phyloP scores from a whole-genome alignment of 2,888 invertebrate genomes.

The Zeuzera pyrina region DNA sequence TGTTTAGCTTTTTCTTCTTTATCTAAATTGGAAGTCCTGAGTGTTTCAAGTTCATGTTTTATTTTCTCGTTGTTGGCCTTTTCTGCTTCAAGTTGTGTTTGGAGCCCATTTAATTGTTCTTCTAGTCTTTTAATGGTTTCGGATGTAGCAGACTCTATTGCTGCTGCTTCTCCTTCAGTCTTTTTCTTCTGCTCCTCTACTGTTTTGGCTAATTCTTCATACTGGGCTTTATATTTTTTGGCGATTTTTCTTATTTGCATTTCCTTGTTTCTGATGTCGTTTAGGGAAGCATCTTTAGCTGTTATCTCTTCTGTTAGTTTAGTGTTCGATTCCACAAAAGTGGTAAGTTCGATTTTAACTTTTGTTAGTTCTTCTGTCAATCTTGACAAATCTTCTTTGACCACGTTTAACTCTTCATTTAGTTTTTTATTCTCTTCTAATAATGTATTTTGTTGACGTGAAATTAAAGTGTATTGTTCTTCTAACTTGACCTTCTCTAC shows the following conservation, averaged over 20 bases:
- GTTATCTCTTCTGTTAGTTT: constrained; percentile 77
- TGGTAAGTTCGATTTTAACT: constrained; percentile 71
- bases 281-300: constrained; percentile 77
- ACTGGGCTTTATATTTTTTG: constrained; percentile 92
- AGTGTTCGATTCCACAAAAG: constrained; percentile 74
- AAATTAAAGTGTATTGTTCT: constrained; percentile 75
- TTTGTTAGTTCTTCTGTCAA: constrained; percentile 77
- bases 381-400: constrained; percentile 73
- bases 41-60: constrained; percentile 76
- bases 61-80: constrained; percentile 76
- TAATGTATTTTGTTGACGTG: constrained; percentile 71
- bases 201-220: constrained; percentile 81
- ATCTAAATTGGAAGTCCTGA: constrained; percentile 69
- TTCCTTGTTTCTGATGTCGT: constrained; percentile 80
- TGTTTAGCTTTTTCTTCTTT: constrained; percentile 78
- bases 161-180: constrained; percentile 68
- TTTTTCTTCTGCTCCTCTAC: constrained; percentile 76
- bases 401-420: constrained; percentile 73
- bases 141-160: constrained; percentile 50
- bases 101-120: constrained; percentile 57
- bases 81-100: constrained; percentile 52
- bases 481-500: constrained; percentile 79
- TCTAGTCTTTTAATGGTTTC: constrained; percentile 68
- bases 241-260: constrained; percentile 89
- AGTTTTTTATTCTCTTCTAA: constrained; percentile 78